phyloP scores from a whole-genome alignment of 2,797 vertebrate genomes.

The Steatocranus sp. region DNA sequence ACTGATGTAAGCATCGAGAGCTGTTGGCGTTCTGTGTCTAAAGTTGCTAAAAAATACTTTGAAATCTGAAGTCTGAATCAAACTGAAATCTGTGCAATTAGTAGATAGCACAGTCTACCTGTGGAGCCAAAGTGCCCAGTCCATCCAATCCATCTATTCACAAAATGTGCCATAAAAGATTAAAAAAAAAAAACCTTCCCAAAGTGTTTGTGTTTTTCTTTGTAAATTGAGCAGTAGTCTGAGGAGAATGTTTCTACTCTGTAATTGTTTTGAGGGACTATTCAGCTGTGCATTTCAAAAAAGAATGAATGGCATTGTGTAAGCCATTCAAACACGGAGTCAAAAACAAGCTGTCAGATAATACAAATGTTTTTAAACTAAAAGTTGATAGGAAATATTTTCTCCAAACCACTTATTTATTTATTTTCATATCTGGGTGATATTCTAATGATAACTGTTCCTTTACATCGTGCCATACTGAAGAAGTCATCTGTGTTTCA shows the following conservation, averaged over 20 bases:
- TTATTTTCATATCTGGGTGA: not conserved
- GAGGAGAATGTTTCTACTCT: not conserved
- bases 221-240: not conserved
- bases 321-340: not conserved
- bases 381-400: not conserved
- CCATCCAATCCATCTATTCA: not conserved
- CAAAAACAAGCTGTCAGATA: not conserved
- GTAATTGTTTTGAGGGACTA: not conserved
- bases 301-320: not conserved
- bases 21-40: not conserved
- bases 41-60: not conserved
- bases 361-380: not conserved
- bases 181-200: fast-evolving
- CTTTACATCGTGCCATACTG: not conserved
- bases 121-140: not conserved
- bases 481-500: conserved; percentile 4
- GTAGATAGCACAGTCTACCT: not conserved
- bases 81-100: not conserved
- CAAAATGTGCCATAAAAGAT: not conserved
- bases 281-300: not conserved
- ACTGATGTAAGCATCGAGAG: not conserved
- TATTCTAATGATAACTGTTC: not conserved
- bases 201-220: not conserved
- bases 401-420: not conserved
- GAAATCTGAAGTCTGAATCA: not conserved